Percentiles rank a stretch among this genome's conserved stretches.
phyloP scores from a whole-genome alignment of 2,888 invertebrate species.

The Volucella zonaria region DNA sequence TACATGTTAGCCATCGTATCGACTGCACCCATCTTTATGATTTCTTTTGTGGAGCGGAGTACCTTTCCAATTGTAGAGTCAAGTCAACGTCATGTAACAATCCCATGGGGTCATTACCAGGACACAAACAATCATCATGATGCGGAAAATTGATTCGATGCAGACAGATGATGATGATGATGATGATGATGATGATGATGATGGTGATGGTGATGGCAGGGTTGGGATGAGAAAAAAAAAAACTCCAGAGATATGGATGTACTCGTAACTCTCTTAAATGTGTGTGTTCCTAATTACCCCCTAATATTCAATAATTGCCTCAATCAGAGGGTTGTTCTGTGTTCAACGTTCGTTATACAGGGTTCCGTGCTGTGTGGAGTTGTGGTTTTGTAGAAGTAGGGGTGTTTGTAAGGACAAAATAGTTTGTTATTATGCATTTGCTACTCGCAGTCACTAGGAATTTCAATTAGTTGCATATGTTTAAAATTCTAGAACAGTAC shows the following conservation, averaged over 20 bases:
- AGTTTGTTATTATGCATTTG: slow-evolving; percentile 61
- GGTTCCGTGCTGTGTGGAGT: too few relatives aligned
- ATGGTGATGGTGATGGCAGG: slow-evolving; percentile 3
- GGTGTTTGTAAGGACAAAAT: slow-evolving; percentile 42
- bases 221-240: background rate
- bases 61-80: slow-evolving; percentile 43
- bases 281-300: slow-evolving; percentile 71
- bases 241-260: too few relatives aligned
- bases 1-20: slow-evolving; percentile 54
- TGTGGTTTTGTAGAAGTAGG: slow-evolving; percentile 9
- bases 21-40: slow-evolving; percentile 61
- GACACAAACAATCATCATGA: slow-evolving; percentile 63
- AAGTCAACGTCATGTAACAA: background rate
- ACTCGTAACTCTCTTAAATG: slow-evolving; percentile 5
- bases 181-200: slow-evolving; percentile 1
- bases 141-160: slow-evolving; percentile 69
- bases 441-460: slow-evolving; percentile 51
- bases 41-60: slow-evolving; percentile 40
- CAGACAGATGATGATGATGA: slow-evolving; percentile 52
- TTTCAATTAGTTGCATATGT: slow-evolving; percentile 73
- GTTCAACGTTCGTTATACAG: background rate
- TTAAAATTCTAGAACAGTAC: slow-evolving; percentile 65
- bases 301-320: slow-evolving; percentile 72
- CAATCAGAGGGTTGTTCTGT: slow-evolving; percentile 53
- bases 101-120: slow-evolving; percentile 68